Evolutionary conservation across 2,113 vertebrate genomes (phyloP), one percentile per base, ranked within the genome.

Genomic region (Centropristis striata): DNA sequence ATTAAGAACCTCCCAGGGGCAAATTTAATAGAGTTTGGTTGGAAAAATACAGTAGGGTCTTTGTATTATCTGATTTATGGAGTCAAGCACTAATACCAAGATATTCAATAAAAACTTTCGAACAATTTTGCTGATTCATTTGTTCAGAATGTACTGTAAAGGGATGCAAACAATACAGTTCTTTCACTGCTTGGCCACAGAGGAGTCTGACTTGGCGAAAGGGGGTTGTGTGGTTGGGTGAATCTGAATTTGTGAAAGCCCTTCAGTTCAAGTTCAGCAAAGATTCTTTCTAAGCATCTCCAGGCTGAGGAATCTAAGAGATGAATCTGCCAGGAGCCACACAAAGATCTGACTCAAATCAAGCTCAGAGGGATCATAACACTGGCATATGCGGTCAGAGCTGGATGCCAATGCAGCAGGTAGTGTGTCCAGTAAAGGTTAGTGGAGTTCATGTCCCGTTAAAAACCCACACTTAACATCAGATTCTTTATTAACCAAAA

Each of bases 281-380:
- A 25, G 58, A 78, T 51, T 47, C 54, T 72, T 64, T 79, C 75
- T 39, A 54, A 83, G 39, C 11, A 10, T 58, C 54, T 82, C 44
- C 59, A 75, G 21, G 67, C 60, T 46, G 53, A 84, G 64, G 85
- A 91, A 89, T 81, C 54, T 47, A 4, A 59, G 55, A 37, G 60
- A 72, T 8, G 20, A 78, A 39, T 46, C 50, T 84, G 82, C 80
- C 91, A 89, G 80, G 39, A 86, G 58, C 86, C 71, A 61, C 70
- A 47, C 53, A 78, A 77, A n/a, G 70, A 39, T 65, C 65, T 4
- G 5, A 75, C 46, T 84, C 51, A 82, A n/a, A 80, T 23, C 42
- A 67, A 76, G 44, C 37, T 46, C 49, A n/a, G 55, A 78, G 50
- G 49, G 70, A 70, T 50, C 75, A 73, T 86, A n/a, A 11, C 11